Evolutionary conservation across 2,888 invertebrate species (phyloP), one percentile per base, ranked within the genome.

Genomic region (Augiades crinisus): DNA sequence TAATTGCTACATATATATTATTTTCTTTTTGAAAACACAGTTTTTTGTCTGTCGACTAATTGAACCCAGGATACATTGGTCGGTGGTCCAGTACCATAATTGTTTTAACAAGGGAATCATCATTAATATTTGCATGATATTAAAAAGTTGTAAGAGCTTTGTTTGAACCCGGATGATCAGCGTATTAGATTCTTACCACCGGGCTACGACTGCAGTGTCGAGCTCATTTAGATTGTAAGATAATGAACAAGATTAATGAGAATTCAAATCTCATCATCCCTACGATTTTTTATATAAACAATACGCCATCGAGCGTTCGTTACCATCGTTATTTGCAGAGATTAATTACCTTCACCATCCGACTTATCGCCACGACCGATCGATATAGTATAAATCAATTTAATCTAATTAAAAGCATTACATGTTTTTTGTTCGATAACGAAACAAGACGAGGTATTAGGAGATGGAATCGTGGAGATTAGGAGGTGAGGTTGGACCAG

Each of bases 361-460:
- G 60, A 62, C 64, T 63, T 81, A 87, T 87, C 87, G 69, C 55
- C 57, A 61, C 58, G 62, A 60, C 67, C 77, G 80, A 87, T 86
- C 86, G 70, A 70, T 70, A 83, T 70, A 75, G 78, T 81, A 81
- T 85, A 84, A 88, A 87, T 87, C 87, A 87, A 88, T 88, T 85
- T 87, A 88, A 88, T 88, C 84, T 89, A 89, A 89, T 89, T 89
- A 89, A 89, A 88, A 85, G 84, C 84, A 82, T 86, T 87, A 85
- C 86, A 84, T 81, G 77, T 87, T 87, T 88, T 88, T 88, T 87
- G 83, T 84, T 75, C 78, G 72, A 68, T 70, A 79, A 72, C 78
- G 80, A 82, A 85, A 87, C 85, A 85, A 88, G 86, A 81, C 76
- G 78, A 78, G 76, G 80, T 81, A 82, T 86, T 83, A 87, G 75